A percentile compares a stretch with the other conserved stretches of the same genome.
phyloP scores from a whole-genome alignment of 2,797 vertebrate genomes.

The Zonotrichia albicollis region DNA sequence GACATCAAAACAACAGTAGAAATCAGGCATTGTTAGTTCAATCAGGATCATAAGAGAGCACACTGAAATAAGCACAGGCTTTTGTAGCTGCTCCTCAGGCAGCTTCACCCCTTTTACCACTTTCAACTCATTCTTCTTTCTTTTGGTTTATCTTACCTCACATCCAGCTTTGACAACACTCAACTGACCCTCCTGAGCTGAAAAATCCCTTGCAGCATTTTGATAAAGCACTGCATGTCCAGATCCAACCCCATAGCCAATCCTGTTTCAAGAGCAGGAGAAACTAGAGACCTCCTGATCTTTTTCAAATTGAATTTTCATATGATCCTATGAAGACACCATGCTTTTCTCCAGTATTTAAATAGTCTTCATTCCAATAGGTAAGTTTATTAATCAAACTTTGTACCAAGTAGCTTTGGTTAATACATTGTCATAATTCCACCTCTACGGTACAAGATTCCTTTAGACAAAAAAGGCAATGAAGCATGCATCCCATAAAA shows the following conservation, averaged over 20 bases:
- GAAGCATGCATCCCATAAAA: not conserved
- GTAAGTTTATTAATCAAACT: not conserved
- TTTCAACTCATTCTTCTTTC: not conserved
- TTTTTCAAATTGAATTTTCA: not conserved
- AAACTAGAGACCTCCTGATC: not conserved
- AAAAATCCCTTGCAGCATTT: not conserved
- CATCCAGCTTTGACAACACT: not conserved
- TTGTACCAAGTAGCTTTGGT: not conserved
- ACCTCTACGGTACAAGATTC: not conserved
- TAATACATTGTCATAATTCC: not conserved
- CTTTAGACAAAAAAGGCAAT: slow-evolving; percentile 16
- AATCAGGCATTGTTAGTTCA: not conserved
- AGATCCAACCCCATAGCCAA: not conserved
- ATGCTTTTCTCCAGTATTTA: not conserved
- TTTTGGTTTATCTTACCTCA: not conserved
- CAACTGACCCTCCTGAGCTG: not conserved
- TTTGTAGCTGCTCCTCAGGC: not conserved
- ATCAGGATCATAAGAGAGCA: not conserved
- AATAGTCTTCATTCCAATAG: not conserved
- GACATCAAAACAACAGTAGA: not conserved
- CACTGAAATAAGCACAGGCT: not conserved
- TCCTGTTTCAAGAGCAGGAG: not conserved
- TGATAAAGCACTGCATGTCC: not conserved
- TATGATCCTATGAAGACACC: not conserved
- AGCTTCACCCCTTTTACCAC: not conserved